These are phyloP conservation scores for Addax nasomaculatus DNA, from an alignment of 2,113 vertebrate species.

Conservation along the genomic window DNA sequence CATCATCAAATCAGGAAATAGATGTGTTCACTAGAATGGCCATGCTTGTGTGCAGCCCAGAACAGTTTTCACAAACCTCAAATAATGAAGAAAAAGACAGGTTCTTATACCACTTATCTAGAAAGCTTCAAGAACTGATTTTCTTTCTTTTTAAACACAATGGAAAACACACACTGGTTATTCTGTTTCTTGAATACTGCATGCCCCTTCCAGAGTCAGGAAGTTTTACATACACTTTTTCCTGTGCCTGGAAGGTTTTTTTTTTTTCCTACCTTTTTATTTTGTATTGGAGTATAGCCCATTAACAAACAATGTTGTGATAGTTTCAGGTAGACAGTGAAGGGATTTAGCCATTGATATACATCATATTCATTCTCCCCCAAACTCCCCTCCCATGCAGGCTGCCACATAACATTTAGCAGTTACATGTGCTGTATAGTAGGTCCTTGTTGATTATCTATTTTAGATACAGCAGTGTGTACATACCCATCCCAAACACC, in stretches of 20 bases:
- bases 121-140: background rate
- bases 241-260: background rate
- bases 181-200: background rate
- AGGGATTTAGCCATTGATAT: background rate
- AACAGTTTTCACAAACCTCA: background rate
- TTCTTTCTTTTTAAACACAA: conserved; percentile 1
- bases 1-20: background rate
- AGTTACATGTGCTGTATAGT: background rate
- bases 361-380: background rate
- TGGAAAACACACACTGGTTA: background rate
- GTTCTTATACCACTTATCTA: background rate
- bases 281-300: background rate
- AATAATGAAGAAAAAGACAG: background rate
- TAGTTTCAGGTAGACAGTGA: background rate
- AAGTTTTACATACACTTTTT: background rate
- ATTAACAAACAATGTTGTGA: background rate
- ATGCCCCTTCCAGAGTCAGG: background rate
- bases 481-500: background rate
- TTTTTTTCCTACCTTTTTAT: background rate
- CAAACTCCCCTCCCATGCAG: background rate
- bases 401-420: background rate
- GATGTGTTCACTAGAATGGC: background rate
- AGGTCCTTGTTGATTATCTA: background rate
- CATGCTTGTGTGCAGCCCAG: background rate
- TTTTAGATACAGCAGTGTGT: background rate